Conservation (phyloP, 2,888 invertebrate species). For the Catocala fraxini region DNA sequence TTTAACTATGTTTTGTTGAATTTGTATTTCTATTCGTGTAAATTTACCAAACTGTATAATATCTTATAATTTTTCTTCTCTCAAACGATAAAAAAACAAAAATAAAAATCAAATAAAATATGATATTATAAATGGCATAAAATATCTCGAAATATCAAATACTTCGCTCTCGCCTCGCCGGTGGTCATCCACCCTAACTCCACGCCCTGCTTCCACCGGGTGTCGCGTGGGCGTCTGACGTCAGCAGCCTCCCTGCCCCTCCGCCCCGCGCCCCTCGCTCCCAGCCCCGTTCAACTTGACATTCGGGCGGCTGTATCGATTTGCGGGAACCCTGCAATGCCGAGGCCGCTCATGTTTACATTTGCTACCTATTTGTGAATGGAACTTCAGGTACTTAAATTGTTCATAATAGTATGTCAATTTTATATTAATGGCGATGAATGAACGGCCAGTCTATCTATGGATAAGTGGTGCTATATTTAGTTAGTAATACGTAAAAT, state of each 20-base stretch:
- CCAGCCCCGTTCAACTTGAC: constrained; percentile 71
- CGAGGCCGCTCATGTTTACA: constrained; percentile 65
- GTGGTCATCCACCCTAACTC: constrained; percentile 19
- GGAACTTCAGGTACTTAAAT: constrained; percentile 38
- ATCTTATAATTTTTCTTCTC: too few species aligned
- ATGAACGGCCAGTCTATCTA: neutral
- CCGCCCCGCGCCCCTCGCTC: constrained; percentile 8
- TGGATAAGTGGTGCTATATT: neutral
- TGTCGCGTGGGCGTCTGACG: constrained; percentile 67
- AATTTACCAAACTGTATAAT: too few species aligned
- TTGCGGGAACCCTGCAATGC: constrained; percentile 56
- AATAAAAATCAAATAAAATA: too few species aligned
- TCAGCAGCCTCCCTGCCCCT: constrained; percentile 46
- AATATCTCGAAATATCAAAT: neutral
- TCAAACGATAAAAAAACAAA: too few species aligned
- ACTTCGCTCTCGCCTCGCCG: constrained; percentile 16
- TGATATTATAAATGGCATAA: too few species aligned
- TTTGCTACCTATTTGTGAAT: constrained; percentile 55
- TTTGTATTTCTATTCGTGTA: too few species aligned
- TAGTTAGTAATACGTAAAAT: neutral
- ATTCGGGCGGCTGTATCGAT: constrained; percentile 71
- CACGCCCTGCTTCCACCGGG: constrained; percentile 48
- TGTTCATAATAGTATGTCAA: constrained; percentile 10
- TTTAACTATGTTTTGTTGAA: too few species aligned
- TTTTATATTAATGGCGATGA: neutral